Base-by-base conservation (phyloP, 2,888 invertebrate genomes). In the Hypercompe scribonia region DNA sequence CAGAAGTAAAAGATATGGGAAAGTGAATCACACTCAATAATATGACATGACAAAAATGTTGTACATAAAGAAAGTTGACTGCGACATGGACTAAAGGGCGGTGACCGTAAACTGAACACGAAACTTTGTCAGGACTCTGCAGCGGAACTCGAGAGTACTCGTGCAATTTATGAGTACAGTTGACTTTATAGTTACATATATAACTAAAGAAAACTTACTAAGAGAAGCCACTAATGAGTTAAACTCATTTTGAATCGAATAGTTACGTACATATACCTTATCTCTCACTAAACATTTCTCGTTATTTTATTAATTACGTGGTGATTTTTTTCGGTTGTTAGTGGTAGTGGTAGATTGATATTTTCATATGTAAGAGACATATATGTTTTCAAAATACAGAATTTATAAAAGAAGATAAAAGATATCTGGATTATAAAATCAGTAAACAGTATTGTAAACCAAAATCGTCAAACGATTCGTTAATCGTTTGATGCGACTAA, bases 21-120 rank as follows among this genome's bases (percentile, higher is more conserved):
- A 71, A 50, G 78, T 81, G 82, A 76, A 85, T 78, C 71, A 77
- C 73, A 75, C 65, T n/a, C n/a, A n/a, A 70, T 71, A 65, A 80
- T 76, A 79, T 74, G 77, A n/a, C n/a, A n/a, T 74, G 70, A 81
- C 81, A 77, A 80, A 81, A 80, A n/a, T 76, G 73, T 78, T 72
- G 24, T 7, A 75, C 70, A 81, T 74, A 78, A 76, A 67, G 66
- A 31, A 72, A 77, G 70, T 76, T 78, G 79, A 79, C 71, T 67
- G 68, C 24, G 58, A 75, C 63, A 65, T 46, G 74, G 65, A 74
- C 58, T 64, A 31, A 46, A 54, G 70, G 71, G 66, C 28, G 42
- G 42, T 28, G 39, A 71, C 34, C 13, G 61, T n/a, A 71, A 70
- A 70, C 73, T 77, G 24, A 11, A 13, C n/a, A 21, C 21, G 13